Percentiles rank a stretch among this genome's conserved stretches.
These are phyloP conservation scores for Pollenia labialis DNA, from an alignment of 2,888 invertebrate species.

Conservation along the genomic window DNA sequence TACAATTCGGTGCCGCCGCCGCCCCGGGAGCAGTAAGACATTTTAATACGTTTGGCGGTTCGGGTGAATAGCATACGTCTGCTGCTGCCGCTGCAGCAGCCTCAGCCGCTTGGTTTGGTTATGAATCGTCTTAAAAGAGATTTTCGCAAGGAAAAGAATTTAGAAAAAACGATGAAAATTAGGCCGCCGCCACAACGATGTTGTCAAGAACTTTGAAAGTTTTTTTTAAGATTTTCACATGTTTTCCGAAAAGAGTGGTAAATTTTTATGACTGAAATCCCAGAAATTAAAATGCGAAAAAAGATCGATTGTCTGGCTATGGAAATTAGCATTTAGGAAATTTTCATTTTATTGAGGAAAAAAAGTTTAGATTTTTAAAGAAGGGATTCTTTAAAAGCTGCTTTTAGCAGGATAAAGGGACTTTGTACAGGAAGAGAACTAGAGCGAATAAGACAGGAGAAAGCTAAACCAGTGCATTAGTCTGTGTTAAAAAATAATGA, in stretches of 20 bases:
- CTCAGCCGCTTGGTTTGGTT: slow-evolving; percentile 83
- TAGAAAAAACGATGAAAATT: neutral
- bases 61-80: slow-evolving; percentile 83
- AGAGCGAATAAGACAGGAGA: slow-evolving; percentile 25
- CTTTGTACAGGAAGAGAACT: neutral
- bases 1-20: slow-evolving; percentile 84
- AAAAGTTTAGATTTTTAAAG: neutral
- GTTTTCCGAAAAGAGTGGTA: neutral
- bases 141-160: slow-evolving; percentile 14
- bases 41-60: slow-evolving; percentile 84
- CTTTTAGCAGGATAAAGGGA: slow-evolving; percentile 5
- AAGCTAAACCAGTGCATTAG: slow-evolving; percentile 81
- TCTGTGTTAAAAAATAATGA: slow-evolving; percentile 79
- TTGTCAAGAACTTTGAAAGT: neutral
- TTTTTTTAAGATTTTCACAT: neutral
- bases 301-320: too few relatives aligned
- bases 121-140: slow-evolving; percentile 80
- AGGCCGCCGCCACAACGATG: slow-evolving; percentile 2
- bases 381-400: neutral
- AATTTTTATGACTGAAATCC: neutral
- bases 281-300: neutral
- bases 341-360: too few relatives aligned
- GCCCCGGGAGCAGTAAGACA: slow-evolving; percentile 83
- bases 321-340: neutral
- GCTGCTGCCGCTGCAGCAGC: slow-evolving; percentile 76